Conservation (phyloP, 1,140 invertebrate genomes). For the Drosophila pseudoananassae region DNA sequence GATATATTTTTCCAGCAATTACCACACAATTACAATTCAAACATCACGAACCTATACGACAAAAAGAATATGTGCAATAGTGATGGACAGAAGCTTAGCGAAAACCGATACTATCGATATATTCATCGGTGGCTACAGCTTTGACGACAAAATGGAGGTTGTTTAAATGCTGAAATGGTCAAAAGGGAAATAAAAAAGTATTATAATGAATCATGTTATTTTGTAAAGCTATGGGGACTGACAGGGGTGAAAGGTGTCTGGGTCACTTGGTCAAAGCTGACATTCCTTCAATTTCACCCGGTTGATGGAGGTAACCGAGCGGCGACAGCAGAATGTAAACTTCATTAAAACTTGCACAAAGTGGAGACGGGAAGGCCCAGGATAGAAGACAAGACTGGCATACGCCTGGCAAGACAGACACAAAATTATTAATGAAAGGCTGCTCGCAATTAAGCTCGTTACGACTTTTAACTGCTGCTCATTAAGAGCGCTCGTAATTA, state of each 20-base stretch:
- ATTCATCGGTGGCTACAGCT: no score
- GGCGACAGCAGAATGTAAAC: slow-evolving; percentile 59
- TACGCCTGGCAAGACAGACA: slow-evolving; percentile 23
- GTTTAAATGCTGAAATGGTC: no score
- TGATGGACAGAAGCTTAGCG: no score
- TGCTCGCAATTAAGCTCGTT: slow-evolving; percentile 74
- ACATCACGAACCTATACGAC: not conserved
- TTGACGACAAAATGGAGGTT: no score
- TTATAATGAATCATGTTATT: slow-evolving; percentile 18
- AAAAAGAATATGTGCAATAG: no score
- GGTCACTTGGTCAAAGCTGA: slow-evolving; percentile 10
- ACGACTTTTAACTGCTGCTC: slow-evolving; percentile 68
- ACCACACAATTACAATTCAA: slow-evolving; percentile 26
- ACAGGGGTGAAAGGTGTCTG: not conserved
- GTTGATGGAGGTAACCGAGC: slow-evolving; percentile 26
- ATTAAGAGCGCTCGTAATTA: slow-evolving; percentile 69
- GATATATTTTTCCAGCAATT: slow-evolving; percentile 24
- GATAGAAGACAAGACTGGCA: slow-evolving; percentile 17
- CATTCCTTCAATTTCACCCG: slow-evolving; percentile 5
- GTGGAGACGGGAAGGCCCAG: slow-evolving; percentile 2
- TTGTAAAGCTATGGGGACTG: not conserved
- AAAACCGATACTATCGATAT: no score
- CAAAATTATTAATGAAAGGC: slow-evolving; percentile 70
- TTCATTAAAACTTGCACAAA: slow-evolving; percentile 75
- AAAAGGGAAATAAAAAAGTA: slow-evolving; percentile 2